Evolutionary conservation across 2,888 invertebrate genomes (phyloP), one percentile per base, ranked within the genome.

Genomic region (Acronicta alni): DNA sequence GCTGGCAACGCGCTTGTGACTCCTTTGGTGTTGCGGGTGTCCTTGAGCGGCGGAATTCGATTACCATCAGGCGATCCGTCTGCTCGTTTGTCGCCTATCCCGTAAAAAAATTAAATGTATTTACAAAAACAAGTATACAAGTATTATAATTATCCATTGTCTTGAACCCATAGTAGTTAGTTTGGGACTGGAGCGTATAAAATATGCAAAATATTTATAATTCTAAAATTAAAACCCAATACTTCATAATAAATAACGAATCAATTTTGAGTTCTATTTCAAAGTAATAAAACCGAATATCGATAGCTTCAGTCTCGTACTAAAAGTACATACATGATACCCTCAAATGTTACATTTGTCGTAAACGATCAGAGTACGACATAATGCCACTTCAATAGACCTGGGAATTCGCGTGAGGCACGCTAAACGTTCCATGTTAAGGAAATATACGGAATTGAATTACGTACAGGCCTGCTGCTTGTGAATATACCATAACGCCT

Each of bases 371-470:
- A 75, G 69, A 80, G 75, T 80, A 81, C 76, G 70, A 81, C 77
- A 82, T 84, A 80, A 77, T 79, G 73, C 73, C 78, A 84, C 87
- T 85, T 85, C 86, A 84, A 88, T 85, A 84, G 80, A 84, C 73
- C 75, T 75, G 77, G 81, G 82, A 85, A 85, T 85, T 88, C 84
- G 84, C 87, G 84, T 83, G 85, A 67, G 84, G 83, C 87, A 87
- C 85, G 87, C 82, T 80, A 83, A 71, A 79, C 81, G 80, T 80
- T 80, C 77, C 82, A 63, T 65, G 67, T 46, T 38, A 18, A 18
- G 8, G 26, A 52, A 3, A 79, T 55, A 73, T 52, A 84, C 69
- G 76, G 66, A 23, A 14, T 0, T 0, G 4, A 6, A 72, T 67
- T 54, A 0, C 44, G 66, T 23, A 9, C 10, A 10, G 14, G 26